Conservation (phyloP, 2,797 vertebrate species). For the Scyliorhinus canicula region DNA sequence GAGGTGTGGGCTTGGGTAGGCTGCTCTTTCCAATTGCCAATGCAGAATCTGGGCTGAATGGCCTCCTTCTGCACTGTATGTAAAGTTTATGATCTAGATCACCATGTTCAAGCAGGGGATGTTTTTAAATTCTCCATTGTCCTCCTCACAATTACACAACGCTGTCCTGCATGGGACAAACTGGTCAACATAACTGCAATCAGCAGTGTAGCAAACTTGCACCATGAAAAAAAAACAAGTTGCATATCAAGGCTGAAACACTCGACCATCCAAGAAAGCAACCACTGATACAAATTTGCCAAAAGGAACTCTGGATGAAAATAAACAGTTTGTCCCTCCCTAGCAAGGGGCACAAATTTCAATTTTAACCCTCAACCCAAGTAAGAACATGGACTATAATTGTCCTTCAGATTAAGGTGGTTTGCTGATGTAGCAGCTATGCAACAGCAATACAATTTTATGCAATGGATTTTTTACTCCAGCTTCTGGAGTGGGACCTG, state of each 20-base stretch:
- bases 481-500: neutral
- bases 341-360: neutral
- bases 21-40: no score
- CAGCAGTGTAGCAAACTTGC: neutral
- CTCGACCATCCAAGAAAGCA: no score
- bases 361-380: neutral
- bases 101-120: neutral
- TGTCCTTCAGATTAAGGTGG: neutral
- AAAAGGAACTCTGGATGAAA: neutral
- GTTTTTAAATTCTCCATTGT: neutral
- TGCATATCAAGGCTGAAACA: neutral
- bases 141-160: neutral
- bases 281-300: neutral
- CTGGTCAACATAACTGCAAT: neutral
- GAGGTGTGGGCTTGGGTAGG: no score
- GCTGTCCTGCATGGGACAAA: neutral
- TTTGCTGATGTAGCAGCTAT: neutral
- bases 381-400: neutral
- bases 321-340: neutral
- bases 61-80: no score
- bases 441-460: neutral
- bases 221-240: neutral
- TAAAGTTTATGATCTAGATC: no score
- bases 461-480: neutral
- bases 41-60: no score